Evolutionary conservation across 37 sponge, comb jelly and placozoan genomes (phyloP), one percentile per base, ranked within the genome.

Genomic region (Cliona cf. orientalis): DNA sequence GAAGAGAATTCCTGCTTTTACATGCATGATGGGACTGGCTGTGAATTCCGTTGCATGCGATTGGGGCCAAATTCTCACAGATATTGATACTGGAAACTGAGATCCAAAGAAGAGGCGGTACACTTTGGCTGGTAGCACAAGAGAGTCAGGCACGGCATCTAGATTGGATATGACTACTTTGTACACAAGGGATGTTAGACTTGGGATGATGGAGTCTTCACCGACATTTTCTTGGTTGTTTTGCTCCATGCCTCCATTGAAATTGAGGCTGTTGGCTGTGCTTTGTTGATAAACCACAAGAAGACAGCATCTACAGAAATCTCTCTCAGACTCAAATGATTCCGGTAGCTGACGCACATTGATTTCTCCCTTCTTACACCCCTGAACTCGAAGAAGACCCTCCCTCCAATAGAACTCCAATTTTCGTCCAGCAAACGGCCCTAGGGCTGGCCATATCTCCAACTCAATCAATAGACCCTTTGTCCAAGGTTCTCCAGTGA

Each of bases 241-340:
- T 5, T 61, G 23, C n/a, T 61, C 25, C 6, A 31, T 32, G 23
- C 62, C 25, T 6, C 6, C 11, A 61, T 61, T 17, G 11, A 31
- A 26, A 61, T 61, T 32, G 4, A 61, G 6, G 5, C 28, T 26
- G 31, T 19, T 31, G 5, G 36, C 46, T 39, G 45, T 70, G 21
- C 21, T 62, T 37, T 32, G 5, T 1, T 70, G 77, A 62, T 76
- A 71, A 26, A 64, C 46, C 17, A 85, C 58, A 11, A 64, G 71
- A 58, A 85, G 78, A 58, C 86, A 85, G 63, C 63, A 43, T 25
- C 46, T 74, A 38, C 75, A 69, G 71, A 85, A 76, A 0, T 85
- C 68, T 23, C 59, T 26, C 59, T 75, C 62, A 42, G 25, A 39
- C 11, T 70, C 43, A 21, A 85, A 65, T 31, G 70, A 35, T 5